phyloP scores from a whole-genome alignment of 2,113 vertebrate genomes.

The Neodon shergylaensis region DNA sequence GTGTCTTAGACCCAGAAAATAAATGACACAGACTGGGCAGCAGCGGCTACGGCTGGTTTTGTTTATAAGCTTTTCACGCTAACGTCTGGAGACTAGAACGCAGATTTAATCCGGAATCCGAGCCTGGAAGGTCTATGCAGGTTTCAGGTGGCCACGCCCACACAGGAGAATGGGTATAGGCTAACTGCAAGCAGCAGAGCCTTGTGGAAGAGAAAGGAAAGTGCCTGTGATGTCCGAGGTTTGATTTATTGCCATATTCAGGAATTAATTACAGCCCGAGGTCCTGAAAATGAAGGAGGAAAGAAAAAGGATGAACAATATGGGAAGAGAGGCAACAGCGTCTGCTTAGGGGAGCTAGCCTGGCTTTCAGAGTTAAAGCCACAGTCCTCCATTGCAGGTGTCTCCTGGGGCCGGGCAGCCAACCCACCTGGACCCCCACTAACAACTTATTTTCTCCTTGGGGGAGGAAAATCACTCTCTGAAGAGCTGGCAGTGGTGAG shows the following conservation, averaged over 20 bases:
- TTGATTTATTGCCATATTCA: constrained; percentile 78
- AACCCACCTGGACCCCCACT: constrained; percentile 12
- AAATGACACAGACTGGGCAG: background rate
- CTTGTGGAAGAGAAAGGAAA: background rate
- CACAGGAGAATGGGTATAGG: fast-evolving
- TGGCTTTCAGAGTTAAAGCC: background rate
- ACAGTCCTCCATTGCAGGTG: background rate
- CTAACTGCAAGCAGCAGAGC: background rate
- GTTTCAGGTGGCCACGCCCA: background rate
- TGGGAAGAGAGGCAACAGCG: constrained; percentile 55
- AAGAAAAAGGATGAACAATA: background rate
- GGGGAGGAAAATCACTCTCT: constrained; percentile 55
- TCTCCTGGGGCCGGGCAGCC: constrained; percentile 51
- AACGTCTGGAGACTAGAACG: background rate
- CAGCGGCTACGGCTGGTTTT: background rate
- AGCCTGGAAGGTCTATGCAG: background rate
- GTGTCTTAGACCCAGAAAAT: background rate
- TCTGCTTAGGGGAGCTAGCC: background rate
- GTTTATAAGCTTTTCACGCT: background rate
- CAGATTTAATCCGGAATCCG: background rate
- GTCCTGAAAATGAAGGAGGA: constrained; percentile 50
- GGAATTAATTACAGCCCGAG: constrained; percentile 74
- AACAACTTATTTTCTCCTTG: constrained; percentile 24
- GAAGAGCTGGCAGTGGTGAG: constrained; percentile 28
- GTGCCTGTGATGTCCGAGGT: constrained; percentile 55